Conservation (phyloP, 2,888 invertebrate genomes). For the Rapana venosa region DNA sequence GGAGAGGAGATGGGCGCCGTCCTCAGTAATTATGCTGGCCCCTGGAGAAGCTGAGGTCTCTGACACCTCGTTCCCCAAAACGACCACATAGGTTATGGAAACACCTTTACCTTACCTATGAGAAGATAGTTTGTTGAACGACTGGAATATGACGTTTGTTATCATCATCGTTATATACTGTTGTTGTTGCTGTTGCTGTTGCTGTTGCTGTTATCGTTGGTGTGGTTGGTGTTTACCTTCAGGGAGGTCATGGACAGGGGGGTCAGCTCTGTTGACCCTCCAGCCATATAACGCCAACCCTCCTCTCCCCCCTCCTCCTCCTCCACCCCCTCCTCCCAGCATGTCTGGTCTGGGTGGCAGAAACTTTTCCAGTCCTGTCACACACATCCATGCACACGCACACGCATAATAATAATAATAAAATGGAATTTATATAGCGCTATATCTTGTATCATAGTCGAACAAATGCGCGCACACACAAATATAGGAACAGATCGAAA, state of each 20-base stretch:
- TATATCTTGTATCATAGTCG: neutral
- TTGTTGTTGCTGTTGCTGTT: neutral
- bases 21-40: too few species aligned
- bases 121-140: too few species aligned
- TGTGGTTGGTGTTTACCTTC: conserved; percentile 56
- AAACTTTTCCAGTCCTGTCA: conserved; percentile 61
- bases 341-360: conserved; percentile 51
- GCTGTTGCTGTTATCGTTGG: neutral
- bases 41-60: too few species aligned
- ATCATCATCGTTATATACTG: neutral
- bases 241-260: conserved; percentile 68
- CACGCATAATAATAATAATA: neutral
- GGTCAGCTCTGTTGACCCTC: conserved; percentile 63
- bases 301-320: neutral
- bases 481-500: neutral
- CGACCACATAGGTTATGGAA: too few species aligned
- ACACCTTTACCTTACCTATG: too few species aligned
- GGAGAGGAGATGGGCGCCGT: too few species aligned
- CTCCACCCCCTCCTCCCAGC: conserved; percentile 29
- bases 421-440: too few species aligned
- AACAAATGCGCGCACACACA: neutral
- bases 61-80: too few species aligned
- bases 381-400: neutral
- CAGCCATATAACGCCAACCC: conserved; percentile 54
- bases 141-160: neutral